A percentile compares a stretch with the other conserved stretches of the same genome.
These are phyloP conservation scores for Microtus californicus DNA, from an alignment of 2,797 vertebrate genomes.

Conservation along the genomic window DNA sequence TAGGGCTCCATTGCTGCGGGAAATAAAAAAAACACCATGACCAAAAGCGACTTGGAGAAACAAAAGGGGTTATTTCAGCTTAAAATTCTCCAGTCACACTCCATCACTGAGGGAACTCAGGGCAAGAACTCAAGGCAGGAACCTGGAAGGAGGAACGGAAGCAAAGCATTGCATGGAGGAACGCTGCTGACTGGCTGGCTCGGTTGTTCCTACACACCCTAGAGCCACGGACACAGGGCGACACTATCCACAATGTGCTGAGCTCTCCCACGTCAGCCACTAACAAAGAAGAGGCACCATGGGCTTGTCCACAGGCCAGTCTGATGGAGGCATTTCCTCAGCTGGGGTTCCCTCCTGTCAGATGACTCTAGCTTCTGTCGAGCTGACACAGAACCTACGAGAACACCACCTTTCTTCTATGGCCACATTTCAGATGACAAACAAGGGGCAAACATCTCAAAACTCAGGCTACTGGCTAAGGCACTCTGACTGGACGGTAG, in stretches of 20 bases:
- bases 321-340: background rate
- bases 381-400: background rate
- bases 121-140: background rate
- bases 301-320: background rate
- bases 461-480: background rate
- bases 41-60: background rate
- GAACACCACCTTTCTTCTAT: constrained; percentile 15
- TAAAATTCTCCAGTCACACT: background rate
- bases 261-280: background rate
- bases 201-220: background rate
- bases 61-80: background rate
- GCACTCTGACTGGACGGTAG: background rate
- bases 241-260: background rate
- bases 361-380: background rate
- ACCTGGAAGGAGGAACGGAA: background rate
- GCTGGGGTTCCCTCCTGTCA: background rate
- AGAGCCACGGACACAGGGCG: background rate
- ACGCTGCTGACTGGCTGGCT: background rate
- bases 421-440: background rate
- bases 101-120: too few relatives aligned
- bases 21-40: background rate
- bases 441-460: background rate
- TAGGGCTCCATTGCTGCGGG: background rate
- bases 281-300: background rate
- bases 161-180: background rate